Percentiles rank a stretch among this genome's conserved stretches.
Evolutionary conservation across 2,888 invertebrate species (phyloP).

Genomic region (Asteroscopus sphinx): DNA sequence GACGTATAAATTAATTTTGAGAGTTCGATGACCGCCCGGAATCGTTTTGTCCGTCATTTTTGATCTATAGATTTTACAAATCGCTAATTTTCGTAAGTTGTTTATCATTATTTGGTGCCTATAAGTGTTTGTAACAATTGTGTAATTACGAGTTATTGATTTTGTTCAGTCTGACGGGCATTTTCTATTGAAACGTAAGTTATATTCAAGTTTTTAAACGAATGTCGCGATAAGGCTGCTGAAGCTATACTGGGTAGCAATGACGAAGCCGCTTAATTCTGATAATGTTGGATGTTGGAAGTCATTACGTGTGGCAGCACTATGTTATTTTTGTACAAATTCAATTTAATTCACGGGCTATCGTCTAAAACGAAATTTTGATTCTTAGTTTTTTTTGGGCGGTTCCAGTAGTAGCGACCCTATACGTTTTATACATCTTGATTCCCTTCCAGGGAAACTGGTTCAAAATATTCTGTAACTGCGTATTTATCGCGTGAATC

Average conservation of each 20-base stretch:
- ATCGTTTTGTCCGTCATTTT: conserved; percentile 80
- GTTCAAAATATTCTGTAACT: conserved; percentile 23
- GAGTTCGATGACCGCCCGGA: conserved; percentile 77
- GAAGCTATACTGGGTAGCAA: conserved; percentile 56
- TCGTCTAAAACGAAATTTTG: conserved; percentile 2
- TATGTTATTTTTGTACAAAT: conserved; percentile 9
- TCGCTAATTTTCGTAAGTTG: conserved; percentile 57
- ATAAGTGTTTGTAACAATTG: conserved; percentile 51
- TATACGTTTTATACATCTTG: conserved; percentile 23
- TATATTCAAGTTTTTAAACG: conserved; percentile 34
- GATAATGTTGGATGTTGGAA: conserved; percentile 61
- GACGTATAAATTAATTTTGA: conserved; percentile 57
- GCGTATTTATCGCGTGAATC: conserved; percentile 18
- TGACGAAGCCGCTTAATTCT: conserved; percentile 78
- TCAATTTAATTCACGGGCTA: conserved; percentile 16
- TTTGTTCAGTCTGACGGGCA: conserved; percentile 42
- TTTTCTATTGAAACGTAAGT: conserved; percentile 63
- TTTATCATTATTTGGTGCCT: conserved; percentile 59
- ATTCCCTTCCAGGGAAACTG: conserved; percentile 7
- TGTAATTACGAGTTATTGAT: conserved; percentile 49
- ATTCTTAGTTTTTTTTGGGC: conserved; percentile 48
- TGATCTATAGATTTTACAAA: conserved; percentile 78
- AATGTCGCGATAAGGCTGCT: conserved; percentile 55
- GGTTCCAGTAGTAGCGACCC: conserved; percentile 44
- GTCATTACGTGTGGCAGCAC: conserved; percentile 4